Base-by-base conservation (phyloP, 2,113 vertebrate genomes). In the Corvus cornix region DNA sequence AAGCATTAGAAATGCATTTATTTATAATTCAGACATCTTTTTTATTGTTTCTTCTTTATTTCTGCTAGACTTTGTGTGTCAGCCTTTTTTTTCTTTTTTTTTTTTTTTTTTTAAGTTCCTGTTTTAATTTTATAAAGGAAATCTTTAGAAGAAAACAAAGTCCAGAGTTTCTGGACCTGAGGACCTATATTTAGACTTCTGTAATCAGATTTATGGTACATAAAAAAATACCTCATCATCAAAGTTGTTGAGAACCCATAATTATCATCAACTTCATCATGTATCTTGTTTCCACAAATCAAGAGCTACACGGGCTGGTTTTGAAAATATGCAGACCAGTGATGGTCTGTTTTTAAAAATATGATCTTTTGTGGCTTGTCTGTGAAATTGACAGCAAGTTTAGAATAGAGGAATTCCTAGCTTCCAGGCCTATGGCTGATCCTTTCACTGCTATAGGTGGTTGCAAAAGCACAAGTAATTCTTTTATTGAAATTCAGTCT, bases 141-240 rank as follows among this genome's bases (percentile, higher is more conserved):
- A 17, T 67, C 7, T 64, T 75, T 35, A 43, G 16, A 70, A 24
- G 19, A 85, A 93, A 90, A 79, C 27, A 64, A 91, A 83, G 35
- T 52, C 55, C 55, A 84, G 55, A 77, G 60, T 75, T 93, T 90
- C 75, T 92, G 87, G 79, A 86, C 55, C 39, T 78, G 44, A 85
- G 63, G 39, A 27, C n/a, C 37, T 81, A 52, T 75, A 92, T 88
- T 95, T 90, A 96, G 48, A 86, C 6, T 84, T 67, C 26, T 43
- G n/a, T 96, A 89, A 92, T 92, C 60, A 90, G 83, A 90, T 95
- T 96, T 90, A 75, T 75, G 22, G 33, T 86, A 78, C 52, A 62
- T 75, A 94, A 96, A 92, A 76, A 93, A 96, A 92, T 84, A 92
- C 53, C 37, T 94, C 77, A 82, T 94, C 91, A 89, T 93, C 73